Base-by-base conservation (phyloP, 2,797 vertebrate species). In the Loriculus beryllinus region DNA sequence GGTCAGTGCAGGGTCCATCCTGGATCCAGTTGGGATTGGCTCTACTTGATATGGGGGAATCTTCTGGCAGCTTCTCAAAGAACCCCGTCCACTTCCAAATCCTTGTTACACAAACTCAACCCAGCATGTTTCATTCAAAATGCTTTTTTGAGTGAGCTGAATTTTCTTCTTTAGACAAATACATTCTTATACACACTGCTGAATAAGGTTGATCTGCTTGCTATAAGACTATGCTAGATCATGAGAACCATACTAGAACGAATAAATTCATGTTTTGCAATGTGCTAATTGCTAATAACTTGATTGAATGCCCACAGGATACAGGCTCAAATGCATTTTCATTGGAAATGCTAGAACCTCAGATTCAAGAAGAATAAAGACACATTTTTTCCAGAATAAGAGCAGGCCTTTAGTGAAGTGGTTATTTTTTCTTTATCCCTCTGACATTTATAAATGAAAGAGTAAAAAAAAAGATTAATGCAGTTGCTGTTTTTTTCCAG, bases 1-100 rank as follows among this genome's bases (percentile, higher is more conserved):
- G 4, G 11, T 8, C 56, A 56, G 12, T 2, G 3, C 8, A 0
- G 0, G 7, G 11, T 57, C 33, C 2, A 0, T 6, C n/a, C 21
- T 48, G 42, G 17, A 79, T 17, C 7, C 1, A 0, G 5, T 2
- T 65, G 28, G 5, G 21, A 6, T 1, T 45, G n/a, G 2, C 16
- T 60, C 4, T 54, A 0, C 39, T 0, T 2, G 45, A 28, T 21
- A 22, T 0, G 1, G 12, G 21, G 68, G 20, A 64, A 62, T 18
- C 11, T 82, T 56, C 45, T 62, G 28, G 8, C 12, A 54, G 9
- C 43, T 81, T 49, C 14, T 77, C 4, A 62, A 19, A 57, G 28
- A 33, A 54, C 8, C 14, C 40, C 4, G 1, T 1, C 2, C 0
- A 0, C 4, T 5, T 10, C 10, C 21, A 56, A 85, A 57, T 21